Conservation (phyloP, 2,888 invertebrate genomes). For the Elysia crispata region DNA sequence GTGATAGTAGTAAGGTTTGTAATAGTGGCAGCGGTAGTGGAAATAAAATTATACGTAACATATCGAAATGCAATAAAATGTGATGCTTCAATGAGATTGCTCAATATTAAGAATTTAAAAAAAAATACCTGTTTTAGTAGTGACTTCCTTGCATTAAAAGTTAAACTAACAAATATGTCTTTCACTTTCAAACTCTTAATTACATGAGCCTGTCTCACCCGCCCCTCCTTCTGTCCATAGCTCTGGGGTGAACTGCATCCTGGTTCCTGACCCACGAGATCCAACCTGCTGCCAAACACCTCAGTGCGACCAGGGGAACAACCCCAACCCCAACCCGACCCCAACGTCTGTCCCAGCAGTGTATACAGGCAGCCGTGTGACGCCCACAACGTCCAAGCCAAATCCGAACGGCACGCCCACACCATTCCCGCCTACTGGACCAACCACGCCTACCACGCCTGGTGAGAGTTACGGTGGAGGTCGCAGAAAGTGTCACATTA, state of each 20-base stretch:
- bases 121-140: no score
- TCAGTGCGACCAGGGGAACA: neutral
- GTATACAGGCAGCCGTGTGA: conserved; percentile 33
- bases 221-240: no score
- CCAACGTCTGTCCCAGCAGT: conserved; percentile 25
- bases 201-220: neutral
- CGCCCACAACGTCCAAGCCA: conserved; percentile 16
- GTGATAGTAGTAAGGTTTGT: neutral
- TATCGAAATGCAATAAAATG: no score
- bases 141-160: no score
- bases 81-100: no score
- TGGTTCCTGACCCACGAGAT: conserved; percentile 57
- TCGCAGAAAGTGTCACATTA: neutral
- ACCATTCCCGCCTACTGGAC: neutral
- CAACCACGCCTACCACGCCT: conserved; percentile 18
- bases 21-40: neutral
- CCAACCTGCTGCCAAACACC: conserved; percentile 25
- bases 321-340: conserved; percentile 52
- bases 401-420: conserved; percentile 13
- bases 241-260: conserved; percentile 49
- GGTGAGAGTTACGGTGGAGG: neutral
- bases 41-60: neutral
- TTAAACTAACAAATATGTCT: no score
- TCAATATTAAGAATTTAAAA: no score
- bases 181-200: no score